Evolutionary conservation across 2,797 vertebrate genomes (phyloP).

Genomic region (Micropoecilia bifurca): DNA sequence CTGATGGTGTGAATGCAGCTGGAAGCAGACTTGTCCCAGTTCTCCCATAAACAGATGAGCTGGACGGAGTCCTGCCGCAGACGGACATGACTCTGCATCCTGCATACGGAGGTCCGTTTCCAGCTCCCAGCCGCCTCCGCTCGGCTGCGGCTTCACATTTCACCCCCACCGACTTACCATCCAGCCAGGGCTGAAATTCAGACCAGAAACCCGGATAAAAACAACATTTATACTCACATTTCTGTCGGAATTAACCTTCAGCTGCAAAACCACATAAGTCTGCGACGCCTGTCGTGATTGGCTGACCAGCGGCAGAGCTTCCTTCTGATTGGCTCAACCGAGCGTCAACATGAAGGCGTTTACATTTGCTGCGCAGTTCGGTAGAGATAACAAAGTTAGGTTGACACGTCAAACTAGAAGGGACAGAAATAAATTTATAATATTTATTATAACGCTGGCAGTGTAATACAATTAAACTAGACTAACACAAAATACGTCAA

Average conservation of each 20-base stretch:
- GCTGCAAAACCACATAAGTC: background rate
- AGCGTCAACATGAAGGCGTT: conserved; percentile 20
- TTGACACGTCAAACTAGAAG: background rate
- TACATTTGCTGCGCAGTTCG: conserved; percentile 42
- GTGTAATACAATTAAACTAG: background rate
- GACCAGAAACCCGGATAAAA: background rate
- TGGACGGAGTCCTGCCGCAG: background rate
- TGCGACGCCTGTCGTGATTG: conserved; percentile 26
- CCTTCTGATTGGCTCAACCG: conserved; percentile 51
- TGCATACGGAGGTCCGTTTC: conserved; percentile 5
- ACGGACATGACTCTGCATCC: conserved; percentile 71
- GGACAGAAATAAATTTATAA: background rate
- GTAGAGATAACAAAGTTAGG: conserved; percentile 44
- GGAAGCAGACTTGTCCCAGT: conserved; percentile 1
- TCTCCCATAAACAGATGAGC: conserved; percentile 25
- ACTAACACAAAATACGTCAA: background rate
- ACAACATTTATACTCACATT: conserved; percentile 60
- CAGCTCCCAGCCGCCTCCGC: background rate
- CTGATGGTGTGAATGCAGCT: background rate
- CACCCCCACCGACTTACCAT: background rate
- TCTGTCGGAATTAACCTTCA: conserved; percentile 29
- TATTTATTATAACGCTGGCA: background rate
- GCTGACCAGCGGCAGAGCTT: conserved; percentile 22
- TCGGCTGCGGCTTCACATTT: background rate
- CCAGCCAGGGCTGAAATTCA: rapidly evolving